phyloP scores from a whole-genome alignment of 2,113 vertebrate genomes.

The Tychaedon coryphoeus region DNA sequence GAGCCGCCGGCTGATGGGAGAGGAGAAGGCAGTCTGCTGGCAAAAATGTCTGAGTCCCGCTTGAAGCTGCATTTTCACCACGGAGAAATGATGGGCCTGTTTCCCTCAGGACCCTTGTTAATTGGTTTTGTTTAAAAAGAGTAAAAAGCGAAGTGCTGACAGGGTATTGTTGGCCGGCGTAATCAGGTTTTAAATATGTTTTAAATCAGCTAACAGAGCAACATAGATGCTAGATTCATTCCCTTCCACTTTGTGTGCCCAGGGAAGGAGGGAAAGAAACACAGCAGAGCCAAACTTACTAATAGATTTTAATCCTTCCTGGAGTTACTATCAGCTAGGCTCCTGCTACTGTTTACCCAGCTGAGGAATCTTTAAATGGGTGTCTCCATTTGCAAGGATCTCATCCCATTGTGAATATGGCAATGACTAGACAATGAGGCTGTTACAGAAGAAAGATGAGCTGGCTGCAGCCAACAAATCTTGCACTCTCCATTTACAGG shows the following conservation, averaged over 20 bases:
- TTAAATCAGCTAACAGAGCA: background rate
- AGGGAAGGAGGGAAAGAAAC: background rate
- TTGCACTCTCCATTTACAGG: constrained; percentile 69
- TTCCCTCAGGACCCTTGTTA: constrained; percentile 6
- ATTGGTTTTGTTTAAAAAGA: constrained; percentile 17
- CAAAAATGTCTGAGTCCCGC: background rate
- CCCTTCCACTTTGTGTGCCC: background rate
- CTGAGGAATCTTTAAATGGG: constrained; percentile 51
- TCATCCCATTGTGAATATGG: constrained; percentile 62
- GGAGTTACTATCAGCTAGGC: background rate
- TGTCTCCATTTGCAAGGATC: constrained; percentile 58
- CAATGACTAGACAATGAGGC: constrained; percentile 72
- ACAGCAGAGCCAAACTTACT: background rate
- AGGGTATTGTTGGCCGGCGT: background rate
- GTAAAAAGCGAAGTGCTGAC: constrained; percentile 23
- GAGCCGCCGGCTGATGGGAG: accelerated
- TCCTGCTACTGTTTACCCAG: constrained; percentile 62
- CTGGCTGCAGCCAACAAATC: constrained; percentile 72
- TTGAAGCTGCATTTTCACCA: background rate
- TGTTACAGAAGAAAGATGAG: constrained; percentile 69
- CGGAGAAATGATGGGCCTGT: background rate
- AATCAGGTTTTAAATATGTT: background rate
- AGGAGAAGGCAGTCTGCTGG: background rate
- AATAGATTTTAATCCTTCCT: constrained; percentile 25
- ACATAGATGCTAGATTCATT: background rate